These are phyloP conservation scores for Spodoptera frugiperda DNA, from an alignment of 1,140 invertebrate genomes.

Conservation along the genomic window DNA sequence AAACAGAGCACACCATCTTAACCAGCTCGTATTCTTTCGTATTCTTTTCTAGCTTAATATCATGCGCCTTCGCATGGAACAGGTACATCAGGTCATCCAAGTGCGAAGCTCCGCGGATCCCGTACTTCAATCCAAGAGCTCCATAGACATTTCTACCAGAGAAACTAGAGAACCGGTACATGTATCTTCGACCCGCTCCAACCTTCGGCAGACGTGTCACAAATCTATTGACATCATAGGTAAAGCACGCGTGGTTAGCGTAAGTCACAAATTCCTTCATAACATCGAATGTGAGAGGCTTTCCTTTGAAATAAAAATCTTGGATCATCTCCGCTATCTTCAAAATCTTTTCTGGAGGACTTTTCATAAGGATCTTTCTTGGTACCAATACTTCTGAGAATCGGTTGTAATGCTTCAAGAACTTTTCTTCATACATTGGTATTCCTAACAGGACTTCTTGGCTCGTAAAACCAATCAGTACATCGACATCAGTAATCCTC, in stretches of 20 bases:
- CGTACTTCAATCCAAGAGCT: slow-evolving; percentile 50
- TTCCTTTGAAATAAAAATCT: slow-evolving; percentile 79
- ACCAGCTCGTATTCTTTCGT: slow-evolving; percentile 69
- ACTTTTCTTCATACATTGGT: slow-evolving; percentile 11
- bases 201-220: slow-evolving; percentile 62
- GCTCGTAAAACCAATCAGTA: slow-evolving; percentile 86
- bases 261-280: slow-evolving; percentile 70
- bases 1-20: slow-evolving; percentile 78
- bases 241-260: slow-evolving; percentile 72
- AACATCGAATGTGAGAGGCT: slow-evolving; percentile 60
- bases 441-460: slow-evolving; percentile 81
- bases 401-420: slow-evolving; percentile 28
- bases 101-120: slow-evolving; percentile 62
- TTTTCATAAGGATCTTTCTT: slow-evolving; percentile 35
- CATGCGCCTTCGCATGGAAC: slow-evolving; percentile 60
- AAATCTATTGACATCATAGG: slow-evolving; percentile 73
- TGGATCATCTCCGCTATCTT: slow-evolving; percentile 66
- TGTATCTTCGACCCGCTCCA: slow-evolving; percentile 54
- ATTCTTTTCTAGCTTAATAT: slow-evolving; percentile 58
- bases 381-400: slow-evolving; percentile 47
- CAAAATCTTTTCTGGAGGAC: slow-evolving; percentile 50
- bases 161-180: slow-evolving; percentile 62
- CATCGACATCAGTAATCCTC: slow-evolving; percentile 85
- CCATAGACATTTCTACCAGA: slow-evolving; percentile 65
- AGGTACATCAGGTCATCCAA: slow-evolving; percentile 73